Conservation (phyloP, 1,140 invertebrate genomes). For the Caerostris extrusa region DNA sequence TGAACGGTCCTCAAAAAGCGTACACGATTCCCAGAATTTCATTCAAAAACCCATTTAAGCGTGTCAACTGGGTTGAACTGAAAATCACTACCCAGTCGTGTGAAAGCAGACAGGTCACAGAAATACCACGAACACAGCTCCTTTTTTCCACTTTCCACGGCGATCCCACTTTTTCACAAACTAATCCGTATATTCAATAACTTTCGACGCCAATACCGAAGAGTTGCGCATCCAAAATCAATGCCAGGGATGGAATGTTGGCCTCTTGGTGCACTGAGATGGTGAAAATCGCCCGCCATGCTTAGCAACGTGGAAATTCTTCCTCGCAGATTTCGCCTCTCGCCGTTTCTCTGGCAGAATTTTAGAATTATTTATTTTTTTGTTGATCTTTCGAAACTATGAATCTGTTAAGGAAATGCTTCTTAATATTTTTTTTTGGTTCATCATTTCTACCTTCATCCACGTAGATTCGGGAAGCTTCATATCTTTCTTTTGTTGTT, state of each 20-base stretch:
- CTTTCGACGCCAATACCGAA: conserved; percentile 23
- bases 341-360: too few relatives aligned
- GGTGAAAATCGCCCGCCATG: conserved; percentile 11
- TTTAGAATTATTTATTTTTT: not conserved
- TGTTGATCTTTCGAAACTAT: conserved; percentile 13
- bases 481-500: conserved; percentile 1
- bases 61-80: conserved; percentile 3
- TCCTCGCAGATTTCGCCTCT: not conserved
- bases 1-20: not conserved
- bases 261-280: conserved; percentile 5
- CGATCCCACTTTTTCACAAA: not conserved
- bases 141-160: not conserved
- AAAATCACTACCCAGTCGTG: not conserved
- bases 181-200: conserved; percentile 37
- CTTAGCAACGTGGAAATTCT: conserved; percentile 47
- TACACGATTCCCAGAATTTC: not conserved
- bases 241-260: conserved; percentile 31
- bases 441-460: not conserved
- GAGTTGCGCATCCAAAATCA: conserved; percentile 18
- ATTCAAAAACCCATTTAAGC: not conserved
- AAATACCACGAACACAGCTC: conserved; percentile 1
- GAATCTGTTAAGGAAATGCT: not conserved
- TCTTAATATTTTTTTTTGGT: not conserved
- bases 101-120: conserved; percentile 26
- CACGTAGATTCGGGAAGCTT: not conserved